phyloP scores from a whole-genome alignment of 1,140 invertebrate species.

The Sycophaga agraensis region DNA sequence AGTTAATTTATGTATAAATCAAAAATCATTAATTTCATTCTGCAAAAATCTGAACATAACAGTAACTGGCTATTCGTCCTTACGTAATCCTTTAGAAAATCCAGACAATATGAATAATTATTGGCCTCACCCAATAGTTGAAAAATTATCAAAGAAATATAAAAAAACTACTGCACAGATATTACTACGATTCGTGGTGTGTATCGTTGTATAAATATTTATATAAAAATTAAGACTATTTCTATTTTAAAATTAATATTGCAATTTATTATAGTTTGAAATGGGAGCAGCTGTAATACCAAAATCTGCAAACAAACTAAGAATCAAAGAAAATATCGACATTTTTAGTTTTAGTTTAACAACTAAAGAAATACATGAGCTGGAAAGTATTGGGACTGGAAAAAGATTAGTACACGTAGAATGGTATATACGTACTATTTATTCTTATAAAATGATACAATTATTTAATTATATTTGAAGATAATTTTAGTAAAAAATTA shows the following conservation, averaged over 20 bases:
- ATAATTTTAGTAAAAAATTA: too few species aligned
- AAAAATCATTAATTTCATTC: slow-evolving; percentile 74
- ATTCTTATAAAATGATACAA: slow-evolving; percentile 1
- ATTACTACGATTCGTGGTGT: slow-evolving; percentile 68
- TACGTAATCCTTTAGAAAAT: slow-evolving; percentile 61
- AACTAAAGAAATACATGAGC: slow-evolving; percentile 61
- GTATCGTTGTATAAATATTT: slow-evolving; percentile 25
- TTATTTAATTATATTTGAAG: not conserved
- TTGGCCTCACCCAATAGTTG: slow-evolving; percentile 59
- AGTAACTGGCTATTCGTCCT: slow-evolving; percentile 78
- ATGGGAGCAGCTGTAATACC: slow-evolving; percentile 62
- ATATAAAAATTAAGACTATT: not conserved
- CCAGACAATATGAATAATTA: slow-evolving; percentile 33
- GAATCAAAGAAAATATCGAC: slow-evolving; percentile 73
- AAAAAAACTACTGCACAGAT: slow-evolving; percentile 71
- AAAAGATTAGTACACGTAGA: slow-evolving; percentile 32
- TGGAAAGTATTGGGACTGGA: slow-evolving; percentile 38
- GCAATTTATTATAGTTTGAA: slow-evolving; percentile 34
- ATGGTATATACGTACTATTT: slow-evolving; percentile 34
- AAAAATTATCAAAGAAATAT: slow-evolving; percentile 64
- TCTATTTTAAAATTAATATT: slow-evolving; percentile 9
- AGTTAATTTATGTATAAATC: slow-evolving; percentile 84
- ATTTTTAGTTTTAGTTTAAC: slow-evolving; percentile 73
- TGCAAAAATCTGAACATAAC: slow-evolving; percentile 68
- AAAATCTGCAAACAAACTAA: slow-evolving; percentile 69